A percentile compares a stretch with the other conserved stretches of the same genome.
Conservation (phyloP, 2,113 vertebrate species). For the Pelvicachromis taeniatus region DNA sequence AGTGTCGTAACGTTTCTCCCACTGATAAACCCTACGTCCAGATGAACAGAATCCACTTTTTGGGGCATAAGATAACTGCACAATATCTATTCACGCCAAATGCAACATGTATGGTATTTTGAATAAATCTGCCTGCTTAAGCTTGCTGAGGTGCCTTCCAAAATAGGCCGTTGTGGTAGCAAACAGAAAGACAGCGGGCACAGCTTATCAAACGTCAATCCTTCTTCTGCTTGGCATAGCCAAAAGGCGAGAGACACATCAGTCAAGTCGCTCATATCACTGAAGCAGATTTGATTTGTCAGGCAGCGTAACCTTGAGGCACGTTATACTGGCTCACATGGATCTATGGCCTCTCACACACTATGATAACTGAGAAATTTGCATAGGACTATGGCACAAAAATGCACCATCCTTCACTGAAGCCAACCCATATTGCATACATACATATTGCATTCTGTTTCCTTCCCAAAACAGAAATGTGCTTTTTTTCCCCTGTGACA, state of each 20-base stretch:
- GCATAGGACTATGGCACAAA: background rate
- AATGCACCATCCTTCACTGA: conserved; percentile 17
- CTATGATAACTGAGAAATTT: conserved; percentile 32
- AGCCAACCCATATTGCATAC: background rate
- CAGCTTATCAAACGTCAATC: conserved; percentile 33
- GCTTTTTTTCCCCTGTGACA: background rate
- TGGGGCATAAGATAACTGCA: accelerated
- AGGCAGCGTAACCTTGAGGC: conserved; percentile 61
- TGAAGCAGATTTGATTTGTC: conserved; percentile 66
- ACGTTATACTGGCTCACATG: conserved; percentile 31
- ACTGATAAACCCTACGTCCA: too few species aligned
- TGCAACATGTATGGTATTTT: background rate
- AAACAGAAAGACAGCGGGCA: conserved; percentile 6
- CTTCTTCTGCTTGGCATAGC: conserved; percentile 16
- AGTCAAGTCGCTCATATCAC: conserved; percentile 37
- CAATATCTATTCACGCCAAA: background rate
- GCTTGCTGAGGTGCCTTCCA: background rate
- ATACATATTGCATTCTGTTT: background rate
- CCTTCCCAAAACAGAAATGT: background rate
- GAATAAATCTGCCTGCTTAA: background rate
- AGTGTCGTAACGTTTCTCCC: too few species aligned
- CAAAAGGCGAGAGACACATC: conserved; percentile 56
- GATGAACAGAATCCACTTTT: too few species aligned
- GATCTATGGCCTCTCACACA: conserved; percentile 20
- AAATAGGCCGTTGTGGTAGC: background rate